Percentiles rank a stretch among this genome's conserved stretches.
phyloP scores from a whole-genome alignment of 2,797 vertebrate species.

The Distichodus sexfasciatus region DNA sequence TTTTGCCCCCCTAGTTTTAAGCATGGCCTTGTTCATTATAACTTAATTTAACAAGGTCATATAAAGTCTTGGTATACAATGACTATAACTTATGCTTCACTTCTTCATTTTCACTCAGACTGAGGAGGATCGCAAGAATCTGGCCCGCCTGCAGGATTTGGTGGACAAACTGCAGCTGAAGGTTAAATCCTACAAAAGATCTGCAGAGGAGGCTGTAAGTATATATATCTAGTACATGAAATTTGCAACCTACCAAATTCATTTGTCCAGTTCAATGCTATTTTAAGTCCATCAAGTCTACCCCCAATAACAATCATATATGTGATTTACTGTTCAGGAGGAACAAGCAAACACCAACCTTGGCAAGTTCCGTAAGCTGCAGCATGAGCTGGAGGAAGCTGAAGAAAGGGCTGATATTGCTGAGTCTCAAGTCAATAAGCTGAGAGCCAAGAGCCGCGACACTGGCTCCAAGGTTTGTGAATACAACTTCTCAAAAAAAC shows the following conservation, averaged over 20 bases:
- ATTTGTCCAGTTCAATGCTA: no score
- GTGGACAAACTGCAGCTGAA: constrained; percentile 78
- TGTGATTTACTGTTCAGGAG: constrained; percentile 20
- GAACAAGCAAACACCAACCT: constrained; percentile 39
- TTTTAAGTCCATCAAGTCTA: no score
- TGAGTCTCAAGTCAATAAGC: constrained; percentile 49
- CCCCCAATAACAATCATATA: not conserved
- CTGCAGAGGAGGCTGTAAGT: constrained; percentile 75
- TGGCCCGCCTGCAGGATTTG: constrained; percentile 70
- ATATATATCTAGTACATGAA: not conserved
- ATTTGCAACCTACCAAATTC: no score
- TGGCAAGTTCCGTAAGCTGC: constrained; percentile 35
- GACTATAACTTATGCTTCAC: not conserved
- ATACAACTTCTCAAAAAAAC: not conserved
- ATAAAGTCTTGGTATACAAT: no score
- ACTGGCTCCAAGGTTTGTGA: not conserved
- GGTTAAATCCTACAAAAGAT: constrained; percentile 76
- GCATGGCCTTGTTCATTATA: no score
- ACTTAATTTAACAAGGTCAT: no score
- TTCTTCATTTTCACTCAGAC: constrained; percentile 55
- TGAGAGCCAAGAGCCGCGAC: constrained; percentile 45
- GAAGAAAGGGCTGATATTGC: constrained; percentile 45
- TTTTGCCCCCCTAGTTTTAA: no score
- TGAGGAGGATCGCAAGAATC: constrained; percentile 76
- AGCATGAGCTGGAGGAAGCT: constrained; percentile 42